Percentiles rank a stretch among this genome's conserved stretches.
Conservation (phyloP, 2,797 vertebrate genomes). For the Danio albolineatus region DNA sequence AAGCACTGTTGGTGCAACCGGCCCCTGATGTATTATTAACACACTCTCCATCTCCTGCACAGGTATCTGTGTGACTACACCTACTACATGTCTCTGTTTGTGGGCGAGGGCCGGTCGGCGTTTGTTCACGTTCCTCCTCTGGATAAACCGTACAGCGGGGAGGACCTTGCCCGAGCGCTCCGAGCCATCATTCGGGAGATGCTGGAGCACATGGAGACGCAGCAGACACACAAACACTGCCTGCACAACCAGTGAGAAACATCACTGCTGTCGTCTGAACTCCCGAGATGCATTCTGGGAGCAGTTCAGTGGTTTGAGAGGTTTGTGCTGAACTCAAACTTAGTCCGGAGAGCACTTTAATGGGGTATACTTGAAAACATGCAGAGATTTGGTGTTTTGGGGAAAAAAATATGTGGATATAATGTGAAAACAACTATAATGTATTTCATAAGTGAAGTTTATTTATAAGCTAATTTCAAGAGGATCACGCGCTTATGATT, state of each 20-base stretch:
- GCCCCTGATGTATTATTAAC: background rate
- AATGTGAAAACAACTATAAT: no score
- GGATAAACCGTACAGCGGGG: conserved; percentile 86
- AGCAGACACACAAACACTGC: conserved; percentile 68
- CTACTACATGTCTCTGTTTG: conserved; percentile 92
- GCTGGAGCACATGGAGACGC: conserved; percentile 79
- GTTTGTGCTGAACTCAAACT: conserved; percentile 9
- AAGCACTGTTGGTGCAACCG: no score
- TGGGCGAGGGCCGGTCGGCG: conserved; percentile 83
- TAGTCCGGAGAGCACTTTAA: conserved; percentile 27
- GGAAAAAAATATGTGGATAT: no score
- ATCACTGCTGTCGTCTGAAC: conserved; percentile 6
- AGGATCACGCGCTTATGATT: no score
- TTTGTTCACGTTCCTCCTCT: conserved; percentile 94
- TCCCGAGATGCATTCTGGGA: conserved; percentile 7
- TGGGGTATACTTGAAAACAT: conserved; percentile 44
- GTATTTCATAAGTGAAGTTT: no score
- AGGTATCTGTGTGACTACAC: conserved; percentile 98
- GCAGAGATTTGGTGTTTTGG: conserved; percentile 28
- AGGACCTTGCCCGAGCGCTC: conserved; percentile 87
- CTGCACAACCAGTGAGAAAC: conserved; percentile 68
- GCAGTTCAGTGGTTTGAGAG: conserved; percentile 11
- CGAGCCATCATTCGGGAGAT: conserved; percentile 87
- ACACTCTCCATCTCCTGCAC: background rate
- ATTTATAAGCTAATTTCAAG: no score